A percentile compares a stretch with the other conserved stretches of the same genome.
These are phyloP conservation scores for Leptosomus discolor DNA, from an alignment of 2,113 vertebrate genomes.

Conservation along the genomic window DNA sequence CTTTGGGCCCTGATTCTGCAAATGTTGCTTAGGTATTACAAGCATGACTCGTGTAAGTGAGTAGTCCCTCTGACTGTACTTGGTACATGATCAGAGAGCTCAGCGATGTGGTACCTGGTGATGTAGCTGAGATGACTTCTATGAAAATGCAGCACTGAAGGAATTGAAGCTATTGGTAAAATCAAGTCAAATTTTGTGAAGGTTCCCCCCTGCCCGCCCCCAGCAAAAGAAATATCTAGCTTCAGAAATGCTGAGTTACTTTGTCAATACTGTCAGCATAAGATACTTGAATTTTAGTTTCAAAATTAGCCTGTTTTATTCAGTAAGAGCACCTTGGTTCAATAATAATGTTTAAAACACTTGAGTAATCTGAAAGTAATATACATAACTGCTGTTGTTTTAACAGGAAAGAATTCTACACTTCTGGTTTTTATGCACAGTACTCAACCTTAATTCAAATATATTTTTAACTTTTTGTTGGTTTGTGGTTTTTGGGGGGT, in stretches of 20 bases:
- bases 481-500: background rate
- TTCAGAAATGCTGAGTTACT: background rate
- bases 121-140: background rate
- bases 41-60: fast-evolving
- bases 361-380: background rate
- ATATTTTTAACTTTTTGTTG: background rate
- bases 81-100: background rate
- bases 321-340: background rate
- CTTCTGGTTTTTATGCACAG: background rate
- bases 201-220: too few relatives aligned
- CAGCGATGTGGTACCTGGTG: background rate
- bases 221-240: background rate
- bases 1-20: background rate
- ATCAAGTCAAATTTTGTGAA: background rate
- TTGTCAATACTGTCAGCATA: background rate
- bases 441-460: background rate
- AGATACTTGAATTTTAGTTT: background rate
- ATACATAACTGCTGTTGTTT: background rate
- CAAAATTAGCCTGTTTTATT: background rate
- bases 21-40: background rate
- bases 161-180: background rate
- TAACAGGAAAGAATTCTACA: background rate
- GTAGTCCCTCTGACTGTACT: background rate
- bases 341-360: background rate
- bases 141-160: background rate